Percentiles rank a stretch among this genome's conserved stretches.
phyloP scores from a whole-genome alignment of 37 sponge, comb jelly and placozoan genomes.

The Tethya wilhelma region DNA sequence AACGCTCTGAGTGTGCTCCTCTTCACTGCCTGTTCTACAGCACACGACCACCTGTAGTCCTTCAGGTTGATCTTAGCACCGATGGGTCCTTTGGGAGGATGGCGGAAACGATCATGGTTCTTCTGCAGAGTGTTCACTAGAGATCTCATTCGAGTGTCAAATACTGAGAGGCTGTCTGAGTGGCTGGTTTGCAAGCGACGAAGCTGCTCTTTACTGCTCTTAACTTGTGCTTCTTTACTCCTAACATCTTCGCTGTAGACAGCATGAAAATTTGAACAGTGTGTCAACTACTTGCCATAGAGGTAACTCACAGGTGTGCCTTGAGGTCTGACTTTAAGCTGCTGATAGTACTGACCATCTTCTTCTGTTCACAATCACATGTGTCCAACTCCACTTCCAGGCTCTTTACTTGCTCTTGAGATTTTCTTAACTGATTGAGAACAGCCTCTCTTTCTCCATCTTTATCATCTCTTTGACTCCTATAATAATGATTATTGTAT shows the following conservation, averaged over 20 bases:
- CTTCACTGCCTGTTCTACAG: slow-evolving; percentile 68
- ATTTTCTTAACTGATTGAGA: slow-evolving; percentile 10
- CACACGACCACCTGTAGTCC: slow-evolving; percentile 78
- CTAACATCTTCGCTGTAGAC: no score
- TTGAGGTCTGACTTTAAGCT: no score
- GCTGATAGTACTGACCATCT: no score
- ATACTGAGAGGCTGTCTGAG: slow-evolving; percentile 39
- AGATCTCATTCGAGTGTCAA: slow-evolving; percentile 56
- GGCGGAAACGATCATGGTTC: slow-evolving; percentile 30
- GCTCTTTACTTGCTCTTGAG: background rate
- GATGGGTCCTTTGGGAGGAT: slow-evolving; percentile 73
- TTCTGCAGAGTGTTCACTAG: slow-evolving; percentile 47
- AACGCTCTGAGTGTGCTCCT: slow-evolving; percentile 39
- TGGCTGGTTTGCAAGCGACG: slow-evolving; percentile 37
- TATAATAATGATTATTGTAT: no score
- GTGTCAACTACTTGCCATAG: no score
- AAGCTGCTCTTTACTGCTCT: slow-evolving; percentile 32
- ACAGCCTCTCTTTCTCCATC: slow-evolving; percentile 39
- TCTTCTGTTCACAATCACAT: no score
- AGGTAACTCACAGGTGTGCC: no score
- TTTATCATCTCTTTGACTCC: slow-evolving; percentile 39
- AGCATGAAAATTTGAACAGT: no score
- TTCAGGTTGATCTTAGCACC: slow-evolving; percentile 62
- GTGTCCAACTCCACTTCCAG: slow-evolving; percentile 25
- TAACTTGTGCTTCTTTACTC: no score